Conservation (phyloP, 2,797 vertebrate genomes). For the Silurus aristotelis region DNA sequence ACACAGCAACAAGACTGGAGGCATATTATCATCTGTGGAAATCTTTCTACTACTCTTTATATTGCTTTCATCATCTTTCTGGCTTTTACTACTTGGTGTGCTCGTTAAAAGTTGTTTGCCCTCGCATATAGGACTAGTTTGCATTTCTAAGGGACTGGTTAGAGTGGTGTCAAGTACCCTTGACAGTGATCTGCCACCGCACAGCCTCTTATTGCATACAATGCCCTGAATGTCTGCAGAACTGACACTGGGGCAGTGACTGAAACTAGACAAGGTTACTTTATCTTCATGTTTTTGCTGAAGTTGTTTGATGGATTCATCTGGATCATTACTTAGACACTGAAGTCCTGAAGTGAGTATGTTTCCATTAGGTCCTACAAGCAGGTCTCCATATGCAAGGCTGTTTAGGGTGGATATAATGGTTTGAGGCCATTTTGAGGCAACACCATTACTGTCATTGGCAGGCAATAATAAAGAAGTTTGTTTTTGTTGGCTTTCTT, state of each 20-base stretch:
- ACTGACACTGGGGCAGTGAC: neutral
- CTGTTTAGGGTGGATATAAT: slow-evolving; percentile 4
- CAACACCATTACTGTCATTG: slow-evolving; percentile 1
- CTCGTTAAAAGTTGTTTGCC: neutral
- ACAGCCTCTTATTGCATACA: slow-evolving; percentile 9
- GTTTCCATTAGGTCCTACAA: neutral
- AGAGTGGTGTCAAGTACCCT: neutral
- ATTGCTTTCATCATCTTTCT: neutral
- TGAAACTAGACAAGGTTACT: too few relatives aligned
- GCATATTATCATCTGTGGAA: neutral
- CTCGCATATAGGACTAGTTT: neutral
- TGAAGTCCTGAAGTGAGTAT: neutral
- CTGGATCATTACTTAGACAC: slow-evolving; percentile 26
- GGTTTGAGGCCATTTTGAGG: slow-evolving; percentile 7
- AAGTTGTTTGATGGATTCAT: slow-evolving; percentile 10
- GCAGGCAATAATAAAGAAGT: neutral
- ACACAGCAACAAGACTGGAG: neutral
- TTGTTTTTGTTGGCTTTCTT: slow-evolving; percentile 13
- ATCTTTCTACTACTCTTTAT: neutral
- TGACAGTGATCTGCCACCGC: neutral
- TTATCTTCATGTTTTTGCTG: slow-evolving; percentile 16
- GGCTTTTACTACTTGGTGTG: neutral
- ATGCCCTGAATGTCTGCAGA: neutral
- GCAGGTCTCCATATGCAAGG: neutral
- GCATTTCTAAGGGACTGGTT: neutral